Evolutionary conservation across 30 jellyfish, hydroid and myxozoan genomes (phyloP), one percentile per base, ranked within the genome.

Genomic region (Aurelia coerulea): DNA sequence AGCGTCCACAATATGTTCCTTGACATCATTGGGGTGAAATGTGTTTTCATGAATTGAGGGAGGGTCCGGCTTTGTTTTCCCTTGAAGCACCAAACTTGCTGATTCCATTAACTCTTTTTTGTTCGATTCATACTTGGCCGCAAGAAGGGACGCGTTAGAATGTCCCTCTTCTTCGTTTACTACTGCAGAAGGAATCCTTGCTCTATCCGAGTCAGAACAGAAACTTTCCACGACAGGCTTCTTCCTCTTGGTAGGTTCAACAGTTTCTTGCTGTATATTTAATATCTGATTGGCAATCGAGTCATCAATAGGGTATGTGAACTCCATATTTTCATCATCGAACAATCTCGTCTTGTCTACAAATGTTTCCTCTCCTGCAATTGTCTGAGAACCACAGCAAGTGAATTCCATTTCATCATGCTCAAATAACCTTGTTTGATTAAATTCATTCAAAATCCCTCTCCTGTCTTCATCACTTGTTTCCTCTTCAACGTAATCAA

Each of bases 251-350:
- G 8, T 46, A 4, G 56, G 56, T 46, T 6, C 56, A 46, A 46
- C 56, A 46, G 56, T 46, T 46, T 46, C 56, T 46, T 46, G 56
- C 56, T 46, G 56, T 9, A 46, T 46, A 9, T 9, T 46, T 46
- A 46, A 13, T 46, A 14, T 46, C 56, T 46, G 14, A 9, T 9
- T 0, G 2, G 56, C 56, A 46, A 46, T 46, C 56, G 56, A 6
- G 56, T 46, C 11, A 9, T 9, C 8, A 46, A 46, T 46, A 46
- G 56, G 68, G 33, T 80, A 76, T 41, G 86, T 76, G 39, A 76
- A 32, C 18, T 76, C 86, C 86, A 76, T 76, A 65, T 62, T 58
- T n/a, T 32, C 74, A 23, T 58, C 76, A 58, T 58, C 86, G 18
- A 54, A 58, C 0, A 56, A 17, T 9, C 9, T 54, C 14, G 75